Base-by-base conservation (phyloP, 2,888 invertebrate species). In the Desoria tigrina region DNA sequence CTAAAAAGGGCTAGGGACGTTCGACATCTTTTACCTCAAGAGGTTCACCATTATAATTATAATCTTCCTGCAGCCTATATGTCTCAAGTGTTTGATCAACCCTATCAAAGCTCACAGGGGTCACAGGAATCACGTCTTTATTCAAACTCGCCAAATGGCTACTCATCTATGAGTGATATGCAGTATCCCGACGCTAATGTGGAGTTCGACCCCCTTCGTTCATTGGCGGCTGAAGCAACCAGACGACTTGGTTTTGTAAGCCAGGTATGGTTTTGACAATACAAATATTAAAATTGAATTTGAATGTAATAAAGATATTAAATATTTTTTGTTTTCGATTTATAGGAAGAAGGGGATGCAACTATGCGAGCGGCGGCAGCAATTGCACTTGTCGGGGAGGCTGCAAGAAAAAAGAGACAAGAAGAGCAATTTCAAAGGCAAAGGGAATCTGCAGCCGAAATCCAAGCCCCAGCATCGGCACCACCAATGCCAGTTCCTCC, bases 361-460 rank as follows among this genome's bases (percentile, higher is more conserved):
- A 42, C 65, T 4, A 62, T 63, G 26, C 49, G 63, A 42, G 71
- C 65, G 16, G 71, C 71, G 14, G 58, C 61, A 2, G 71, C 71
- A 0, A 71, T 71, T 11, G 71, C 71, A 9, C 61, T 60, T 2
- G 71, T 71, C 4, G 71, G 71, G n/a, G 63, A 63, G 21, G 16
- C 56, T 16, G 71, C 71, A 1, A 49, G 63, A 23, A 24, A 53
- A n/a, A 24, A 50, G 27, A 58, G 71, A 6, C 37, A 45, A 24
- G 42, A 42, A 21, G 55, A 65, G 21, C 42, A 45, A 45, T 18
- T 24, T 16, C 18, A 45, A 24, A 32, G 61, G 16, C 6, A 18
- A 42, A 4, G 24, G 51, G 27, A 23, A 24, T 18, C 6, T 4
- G 18, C 23, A 32, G 27, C 54, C 18, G 49, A 3, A 45, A 6